A percentile compares a stretch with the other conserved stretches of the same genome.
Conservation (phyloP, 2,888 invertebrate species). For the Quadroppia sp. region DNA sequence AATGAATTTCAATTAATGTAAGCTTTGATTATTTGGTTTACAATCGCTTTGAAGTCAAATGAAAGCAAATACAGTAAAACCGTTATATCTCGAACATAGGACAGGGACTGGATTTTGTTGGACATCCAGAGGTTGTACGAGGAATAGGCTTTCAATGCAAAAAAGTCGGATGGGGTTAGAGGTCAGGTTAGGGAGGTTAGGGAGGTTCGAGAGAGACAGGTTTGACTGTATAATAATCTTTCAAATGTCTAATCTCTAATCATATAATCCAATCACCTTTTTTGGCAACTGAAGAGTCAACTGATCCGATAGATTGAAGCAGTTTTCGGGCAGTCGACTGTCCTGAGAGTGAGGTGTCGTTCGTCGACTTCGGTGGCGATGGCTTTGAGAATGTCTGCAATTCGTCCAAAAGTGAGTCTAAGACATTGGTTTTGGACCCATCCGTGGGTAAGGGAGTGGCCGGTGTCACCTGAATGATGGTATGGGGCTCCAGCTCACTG, state of each 20-base stretch:
- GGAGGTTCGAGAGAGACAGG: too few species aligned
- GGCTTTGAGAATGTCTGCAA: constrained; percentile 83
- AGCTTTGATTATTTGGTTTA: too few species aligned
- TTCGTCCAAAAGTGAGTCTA: constrained; percentile 93
- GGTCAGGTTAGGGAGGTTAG: neutral
- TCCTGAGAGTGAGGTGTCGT: constrained; percentile 23
- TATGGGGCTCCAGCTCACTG: constrained; percentile 46
- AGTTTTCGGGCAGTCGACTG: constrained; percentile 12
- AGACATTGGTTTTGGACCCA: constrained; percentile 71
- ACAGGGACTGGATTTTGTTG: too few species aligned
- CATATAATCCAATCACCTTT: constrained; percentile 38
- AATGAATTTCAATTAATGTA: too few species aligned
- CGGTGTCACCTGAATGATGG: constrained; percentile 48
- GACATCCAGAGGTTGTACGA: too few species aligned
- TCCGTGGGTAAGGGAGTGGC: constrained; percentile 43
- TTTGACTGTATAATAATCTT: too few species aligned
- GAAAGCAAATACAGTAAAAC: too few species aligned
- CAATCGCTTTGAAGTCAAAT: too few species aligned
- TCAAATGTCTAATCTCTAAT: too few species aligned
- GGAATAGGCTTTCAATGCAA: too few species aligned
- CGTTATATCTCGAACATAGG: too few species aligned
- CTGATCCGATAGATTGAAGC: constrained; percentile 7
- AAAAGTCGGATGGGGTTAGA: neutral
- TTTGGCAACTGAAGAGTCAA: constrained; percentile 13
- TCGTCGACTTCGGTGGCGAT: constrained; percentile 47